Base-by-base conservation (phyloP, 2,797 vertebrate species). In the Sorex maritimensis region DNA sequence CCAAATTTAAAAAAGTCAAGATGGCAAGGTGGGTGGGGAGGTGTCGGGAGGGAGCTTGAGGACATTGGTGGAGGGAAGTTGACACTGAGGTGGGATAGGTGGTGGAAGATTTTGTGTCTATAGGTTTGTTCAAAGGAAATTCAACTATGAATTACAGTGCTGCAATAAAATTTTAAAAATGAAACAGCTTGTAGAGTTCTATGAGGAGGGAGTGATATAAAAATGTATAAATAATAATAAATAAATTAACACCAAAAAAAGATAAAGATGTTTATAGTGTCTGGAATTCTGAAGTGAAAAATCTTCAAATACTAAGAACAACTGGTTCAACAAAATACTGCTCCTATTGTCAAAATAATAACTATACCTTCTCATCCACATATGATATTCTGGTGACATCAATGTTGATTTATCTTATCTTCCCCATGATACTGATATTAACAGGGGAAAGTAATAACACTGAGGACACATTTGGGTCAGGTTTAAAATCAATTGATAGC, bases 261-360 rank as follows among this genome's bases (percentile, higher is more conserved):
- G 26, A 30, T 34, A 41, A 84, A 90, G 46, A 2, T 65, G 19
- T 61, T 84, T 49, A 14, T 38, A 15, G 6, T 21, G 63, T 38
- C 77, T 0, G 2, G 5, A 90, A 82, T 63, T 63, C 21, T 23
- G 26, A 72, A 46, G 81, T 91, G 34, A 84, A 4, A 58, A 34
- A 58, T 58, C 17, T 90, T 80, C 8, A 41, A 71, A 74, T 90
- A 58, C 17, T 30, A 67, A 5, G 1, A 81, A 58, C 46, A 79
- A 28, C 23, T 61, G 28, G 5, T 49, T 67, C 52, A 44, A 15
- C n/a, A 73, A 85, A 94, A 68, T 10, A 26, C 34, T 80, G 28
- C 2, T 78, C 6, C 78, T 91, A 19, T 63, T 30, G 58, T 86
- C 38, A 79, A 89, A 94, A 83, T 38, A 58, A 81, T 75, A 96